Evolutionary conservation across 2,797 vertebrate species (phyloP).

Genomic region (Ctenochaetus hawaiiensis): DNA sequence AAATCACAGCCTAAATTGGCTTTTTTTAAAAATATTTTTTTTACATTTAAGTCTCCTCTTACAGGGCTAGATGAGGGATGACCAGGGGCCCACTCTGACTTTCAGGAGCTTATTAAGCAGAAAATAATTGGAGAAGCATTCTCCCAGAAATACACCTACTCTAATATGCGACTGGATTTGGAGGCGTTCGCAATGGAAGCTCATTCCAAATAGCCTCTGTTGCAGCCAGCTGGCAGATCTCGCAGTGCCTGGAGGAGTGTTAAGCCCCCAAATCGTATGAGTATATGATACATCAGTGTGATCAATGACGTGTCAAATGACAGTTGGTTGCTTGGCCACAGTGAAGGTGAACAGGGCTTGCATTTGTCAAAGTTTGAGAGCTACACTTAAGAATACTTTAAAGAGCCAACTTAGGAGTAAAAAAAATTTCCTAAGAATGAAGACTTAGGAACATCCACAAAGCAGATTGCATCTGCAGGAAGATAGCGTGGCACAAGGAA

Average conservation of each 20-base stretch:
- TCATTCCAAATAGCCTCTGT: conserved; percentile 46
- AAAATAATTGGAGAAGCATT: conserved; percentile 65
- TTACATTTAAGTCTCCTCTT: conserved; percentile 63
- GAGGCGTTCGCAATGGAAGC: conserved; percentile 38
- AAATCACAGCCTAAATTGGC: conserved; percentile 75
- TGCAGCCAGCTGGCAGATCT: conserved; percentile 63
- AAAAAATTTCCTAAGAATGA: not conserved
- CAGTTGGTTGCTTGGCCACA: conserved; percentile 38
- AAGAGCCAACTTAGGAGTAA: not conserved
- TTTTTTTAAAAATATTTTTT: conserved; percentile 21
- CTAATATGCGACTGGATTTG: conserved; percentile 35
- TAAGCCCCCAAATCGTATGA: conserved; percentile 53
- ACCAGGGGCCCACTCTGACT: conserved; percentile 59
- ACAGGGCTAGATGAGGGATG: conserved; percentile 62
- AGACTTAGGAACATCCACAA: not conserved
- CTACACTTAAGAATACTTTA: conserved; percentile 18
- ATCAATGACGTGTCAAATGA: conserved; percentile 61
- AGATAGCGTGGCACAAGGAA: not conserved
- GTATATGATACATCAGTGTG: conserved; percentile 57
- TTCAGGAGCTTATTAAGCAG: conserved; percentile 64
- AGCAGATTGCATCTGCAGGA: conserved; percentile 9
- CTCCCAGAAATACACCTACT: conserved; percentile 55
- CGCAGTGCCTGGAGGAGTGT: conserved; percentile 42
- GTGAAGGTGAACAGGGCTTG: conserved; percentile 31
- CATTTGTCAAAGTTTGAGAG: conserved; percentile 21